Conservation (phyloP, 2,888 invertebrate species). For the Macaria liturata region DNA sequence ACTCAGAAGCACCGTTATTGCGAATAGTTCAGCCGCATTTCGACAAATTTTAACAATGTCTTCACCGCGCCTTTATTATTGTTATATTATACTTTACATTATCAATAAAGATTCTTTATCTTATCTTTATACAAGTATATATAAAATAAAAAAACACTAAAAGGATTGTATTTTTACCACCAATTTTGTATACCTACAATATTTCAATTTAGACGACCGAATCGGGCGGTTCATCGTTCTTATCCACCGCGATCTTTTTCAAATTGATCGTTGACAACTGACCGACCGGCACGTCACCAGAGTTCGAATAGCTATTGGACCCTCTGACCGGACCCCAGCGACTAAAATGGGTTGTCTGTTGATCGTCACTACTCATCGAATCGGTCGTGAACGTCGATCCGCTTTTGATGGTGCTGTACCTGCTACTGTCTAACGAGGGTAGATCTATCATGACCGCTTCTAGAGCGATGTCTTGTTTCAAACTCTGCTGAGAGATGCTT, state of each 20-base stretch:
- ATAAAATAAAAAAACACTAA: no score
- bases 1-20: no score
- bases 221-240: constrained; percentile 48
- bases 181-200: no score
- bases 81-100: no score
- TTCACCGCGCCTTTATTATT: no score
- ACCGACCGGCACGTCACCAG: constrained; percentile 59
- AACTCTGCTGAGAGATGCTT: constrained; percentile 67
- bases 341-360: constrained; percentile 54
- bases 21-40: no score
- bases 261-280: constrained; percentile 70
- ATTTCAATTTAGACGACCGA: constrained; percentile 49
- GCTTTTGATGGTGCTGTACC: constrained; percentile 57
- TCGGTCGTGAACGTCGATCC: constrained; percentile 48
- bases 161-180: no score
- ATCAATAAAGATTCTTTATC: no score
- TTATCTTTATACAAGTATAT: no score
- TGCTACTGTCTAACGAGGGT: constrained; percentile 52
- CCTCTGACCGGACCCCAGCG: constrained; percentile 79
- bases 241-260: constrained; percentile 48
- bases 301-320: constrained; percentile 74
- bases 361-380: constrained; percentile 41
- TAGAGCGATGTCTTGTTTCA: constrained; percentile 67
- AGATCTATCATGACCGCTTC: constrained; percentile 74
- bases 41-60: no score